Evolutionary conservation across 2,888 invertebrate species (phyloP).

Genomic region (Crepidodera aurea): DNA sequence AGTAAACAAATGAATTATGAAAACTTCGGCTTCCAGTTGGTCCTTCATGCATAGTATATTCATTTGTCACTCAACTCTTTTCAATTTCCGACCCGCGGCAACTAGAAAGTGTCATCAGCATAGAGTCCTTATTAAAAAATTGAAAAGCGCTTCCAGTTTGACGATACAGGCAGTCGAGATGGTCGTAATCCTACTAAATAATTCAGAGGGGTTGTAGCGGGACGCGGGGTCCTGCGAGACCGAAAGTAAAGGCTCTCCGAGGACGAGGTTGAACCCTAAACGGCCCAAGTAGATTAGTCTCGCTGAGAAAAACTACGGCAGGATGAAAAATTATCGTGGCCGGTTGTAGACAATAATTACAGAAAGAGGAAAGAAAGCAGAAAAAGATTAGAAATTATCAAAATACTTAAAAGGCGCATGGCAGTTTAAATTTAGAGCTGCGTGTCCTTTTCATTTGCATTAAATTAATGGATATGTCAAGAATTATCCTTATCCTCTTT

Average conservation of each 20-base stretch:
- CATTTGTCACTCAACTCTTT: constrained; percentile 3
- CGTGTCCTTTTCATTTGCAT: neutral
- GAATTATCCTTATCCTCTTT: neutral
- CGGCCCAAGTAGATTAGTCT: constrained; percentile 1
- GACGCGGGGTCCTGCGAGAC: neutral
- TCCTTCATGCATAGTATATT: neutral
- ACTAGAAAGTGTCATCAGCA: neutral
- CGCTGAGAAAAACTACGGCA: neutral
- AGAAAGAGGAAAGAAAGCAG: neutral
- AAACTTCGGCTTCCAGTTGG: neutral
- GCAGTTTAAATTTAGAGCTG: neutral
- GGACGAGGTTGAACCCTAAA: constrained; percentile 7
- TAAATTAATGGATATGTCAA: neutral
- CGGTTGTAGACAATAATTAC: neutral
- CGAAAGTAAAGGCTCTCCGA: constrained; percentile 2
- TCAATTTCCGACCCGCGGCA: neutral
- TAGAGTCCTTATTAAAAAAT: constrained; percentile 5
- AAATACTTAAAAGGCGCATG: neutral
- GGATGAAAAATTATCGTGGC: constrained; percentile 1
- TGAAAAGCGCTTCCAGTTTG: neutral
- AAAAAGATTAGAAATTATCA: neutral
- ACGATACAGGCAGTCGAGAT: neutral
- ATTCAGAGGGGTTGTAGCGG: neutral
- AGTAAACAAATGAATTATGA: no score
- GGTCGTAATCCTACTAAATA: constrained; percentile 6